A percentile compares a stretch with the other conserved stretches of the same genome.
These are phyloP conservation scores for Agapornis roseicollis DNA, from an alignment of 2,113 vertebrate species.

Conservation along the genomic window DNA sequence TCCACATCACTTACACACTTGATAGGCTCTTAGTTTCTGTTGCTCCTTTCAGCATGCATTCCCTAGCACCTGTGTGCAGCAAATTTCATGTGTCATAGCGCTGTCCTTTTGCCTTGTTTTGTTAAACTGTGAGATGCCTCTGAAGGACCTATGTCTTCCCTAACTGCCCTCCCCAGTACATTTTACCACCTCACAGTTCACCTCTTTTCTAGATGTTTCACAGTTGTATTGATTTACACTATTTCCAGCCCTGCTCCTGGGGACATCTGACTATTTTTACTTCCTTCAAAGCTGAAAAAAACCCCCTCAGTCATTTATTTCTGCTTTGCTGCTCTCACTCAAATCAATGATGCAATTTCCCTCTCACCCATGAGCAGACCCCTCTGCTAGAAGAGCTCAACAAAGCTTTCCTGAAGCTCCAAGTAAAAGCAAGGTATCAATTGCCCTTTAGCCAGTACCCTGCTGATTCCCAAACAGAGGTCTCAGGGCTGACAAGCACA, in stretches of 20 bases:
- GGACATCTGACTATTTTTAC: slow-evolving; percentile 34
- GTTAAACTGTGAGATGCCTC: neutral
- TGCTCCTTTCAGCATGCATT: slow-evolving; percentile 7
- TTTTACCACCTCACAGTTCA: slow-evolving; percentile 16
- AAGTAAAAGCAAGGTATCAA: neutral
- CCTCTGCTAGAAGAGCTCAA: neutral
- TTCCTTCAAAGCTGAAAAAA: slow-evolving; percentile 16
- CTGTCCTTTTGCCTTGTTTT: neutral
- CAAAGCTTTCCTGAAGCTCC: slow-evolving; percentile 8
- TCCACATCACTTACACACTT: neutral
- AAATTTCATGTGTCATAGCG: neutral
- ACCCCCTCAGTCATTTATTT: neutral
- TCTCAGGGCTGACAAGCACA: neutral
- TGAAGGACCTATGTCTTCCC: neutral
- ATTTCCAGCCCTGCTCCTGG: neutral
- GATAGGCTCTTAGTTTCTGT: neutral
- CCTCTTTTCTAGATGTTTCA: neutral
- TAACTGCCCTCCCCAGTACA: neutral
- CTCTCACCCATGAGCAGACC: neutral
- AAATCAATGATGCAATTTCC: slow-evolving; percentile 29
- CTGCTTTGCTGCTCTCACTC: slow-evolving; percentile 17
- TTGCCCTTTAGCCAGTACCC: neutral
- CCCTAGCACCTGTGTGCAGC: neutral
- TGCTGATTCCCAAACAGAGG: neutral
- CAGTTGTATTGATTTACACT: slow-evolving; percentile 16